Conservation (phyloP, 2,113 vertebrate genomes). For the Azemiops feae region DNA sequence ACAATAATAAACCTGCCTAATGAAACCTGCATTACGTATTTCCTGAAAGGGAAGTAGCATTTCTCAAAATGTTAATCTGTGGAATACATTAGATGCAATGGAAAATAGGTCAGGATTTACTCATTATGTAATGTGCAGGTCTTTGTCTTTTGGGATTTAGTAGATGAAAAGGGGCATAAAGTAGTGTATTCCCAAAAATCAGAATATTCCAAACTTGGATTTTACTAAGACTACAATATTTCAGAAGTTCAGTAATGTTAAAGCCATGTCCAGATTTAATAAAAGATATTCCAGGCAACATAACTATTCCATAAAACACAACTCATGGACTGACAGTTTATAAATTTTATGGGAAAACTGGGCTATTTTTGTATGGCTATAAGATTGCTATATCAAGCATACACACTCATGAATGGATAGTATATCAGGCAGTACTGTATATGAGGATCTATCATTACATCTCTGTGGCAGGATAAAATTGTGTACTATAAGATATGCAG, state of each 20-base stretch:
- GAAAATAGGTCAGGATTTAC: slow-evolving; percentile 40
- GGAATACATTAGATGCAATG: slow-evolving; percentile 40
- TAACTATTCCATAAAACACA: slow-evolving; percentile 31
- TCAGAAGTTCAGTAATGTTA: slow-evolving; percentile 28
- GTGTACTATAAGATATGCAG: background rate
- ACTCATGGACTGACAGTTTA: background rate
- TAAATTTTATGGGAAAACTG: background rate
- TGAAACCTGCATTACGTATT: background rate
- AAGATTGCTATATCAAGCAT: background rate
- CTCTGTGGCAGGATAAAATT: background rate
- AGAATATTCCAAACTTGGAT: slow-evolving; percentile 10
- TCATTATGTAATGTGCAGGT: slow-evolving; percentile 23
- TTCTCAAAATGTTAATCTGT: slow-evolving; percentile 26
- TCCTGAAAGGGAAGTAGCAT: slow-evolving; percentile 23
- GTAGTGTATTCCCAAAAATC: slow-evolving; percentile 8
- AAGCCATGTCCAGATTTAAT: slow-evolving; percentile 31
- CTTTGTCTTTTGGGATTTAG: slow-evolving; percentile 43
- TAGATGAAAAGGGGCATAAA: slow-evolving; percentile 41
- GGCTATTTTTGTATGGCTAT: background rate
- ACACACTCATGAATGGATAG: background rate
- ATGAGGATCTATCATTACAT: background rate
- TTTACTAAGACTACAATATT: slow-evolving; percentile 33
- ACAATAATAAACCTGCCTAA: background rate
- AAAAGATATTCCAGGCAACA: background rate
- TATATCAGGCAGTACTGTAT: background rate